Conservation (phyloP, 1,140 invertebrate genomes). For the Centruroides sculpturatus region DNA sequence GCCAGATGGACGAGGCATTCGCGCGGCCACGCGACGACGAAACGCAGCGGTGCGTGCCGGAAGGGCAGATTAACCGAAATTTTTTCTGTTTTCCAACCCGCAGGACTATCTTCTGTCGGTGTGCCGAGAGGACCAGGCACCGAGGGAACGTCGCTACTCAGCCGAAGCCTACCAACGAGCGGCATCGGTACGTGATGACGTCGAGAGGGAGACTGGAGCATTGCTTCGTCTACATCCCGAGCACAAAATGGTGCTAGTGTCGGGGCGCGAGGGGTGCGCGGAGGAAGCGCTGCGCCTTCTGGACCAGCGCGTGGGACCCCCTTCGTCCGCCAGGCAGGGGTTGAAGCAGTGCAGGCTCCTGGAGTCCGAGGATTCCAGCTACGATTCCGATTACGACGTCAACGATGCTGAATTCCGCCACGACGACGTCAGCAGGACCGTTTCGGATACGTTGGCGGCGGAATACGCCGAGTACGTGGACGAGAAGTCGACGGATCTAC, state of each 20-base stretch:
- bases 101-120: conserved; percentile 16
- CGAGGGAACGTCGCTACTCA: conserved; percentile 6
- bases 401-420: conserved; percentile 43
- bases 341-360: conserved; percentile 15
- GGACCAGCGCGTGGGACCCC: conserved; percentile 6
- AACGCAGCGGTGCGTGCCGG: no score
- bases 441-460: conserved; percentile 63
- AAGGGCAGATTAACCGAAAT: no score
- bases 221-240: conserved; percentile 8
- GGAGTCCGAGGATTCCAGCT: conserved; percentile 61
- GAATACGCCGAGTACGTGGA: conserved; percentile 67
- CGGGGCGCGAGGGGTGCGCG: conserved; percentile 11
- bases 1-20: no score
- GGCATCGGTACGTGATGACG: conserved; percentile 9
- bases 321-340: background rate
- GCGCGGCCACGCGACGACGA: no score
- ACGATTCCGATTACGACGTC: conserved; percentile 66
- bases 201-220: conserved; percentile 12
- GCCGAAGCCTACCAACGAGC: conserved; percentile 10
- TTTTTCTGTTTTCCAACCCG: background rate
- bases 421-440: conserved; percentile 58
- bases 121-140: conserved; percentile 1
- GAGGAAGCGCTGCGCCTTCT: conserved; percentile 8
- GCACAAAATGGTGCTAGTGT: background rate
- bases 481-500: background rate